Percentiles rank a stretch among this genome's conserved stretches.
phyloP scores from a whole-genome alignment of 2,113 vertebrate species.

The Trematomus loennbergii region DNA sequence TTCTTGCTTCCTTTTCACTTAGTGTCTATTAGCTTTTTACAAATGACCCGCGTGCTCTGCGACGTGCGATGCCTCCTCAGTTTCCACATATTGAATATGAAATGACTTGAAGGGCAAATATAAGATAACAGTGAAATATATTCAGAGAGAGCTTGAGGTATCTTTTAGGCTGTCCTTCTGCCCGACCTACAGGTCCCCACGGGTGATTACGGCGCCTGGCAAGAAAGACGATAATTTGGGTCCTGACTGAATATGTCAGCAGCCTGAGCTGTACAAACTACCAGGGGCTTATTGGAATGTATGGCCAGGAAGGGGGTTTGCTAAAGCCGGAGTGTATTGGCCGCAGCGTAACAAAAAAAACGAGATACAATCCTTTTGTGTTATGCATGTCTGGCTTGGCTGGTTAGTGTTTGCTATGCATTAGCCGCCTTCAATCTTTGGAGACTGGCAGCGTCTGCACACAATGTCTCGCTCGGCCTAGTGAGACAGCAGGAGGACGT shows the following conservation, averaged over 20 bases:
- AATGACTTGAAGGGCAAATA: conserved; percentile 70
- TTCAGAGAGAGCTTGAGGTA: conserved; percentile 24
- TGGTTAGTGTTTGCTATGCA: conserved; percentile 74
- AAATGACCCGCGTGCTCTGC: conserved; percentile 58
- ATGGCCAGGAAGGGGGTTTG: conserved; percentile 42
- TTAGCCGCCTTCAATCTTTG: conserved; percentile 68
- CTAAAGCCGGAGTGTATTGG: conserved; percentile 56
- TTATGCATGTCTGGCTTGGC: conserved; percentile 67
- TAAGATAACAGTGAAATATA: conserved; percentile 54
- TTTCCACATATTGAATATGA: conserved; percentile 66
- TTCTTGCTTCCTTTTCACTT: conserved; percentile 49
- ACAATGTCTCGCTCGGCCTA: conserved; percentile 73
- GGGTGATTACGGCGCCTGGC: conserved; percentile 64
- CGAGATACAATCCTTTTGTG: conserved; percentile 58
- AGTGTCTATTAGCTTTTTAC: conserved; percentile 54
- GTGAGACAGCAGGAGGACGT: conserved; percentile 64
- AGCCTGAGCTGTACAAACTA: conserved; percentile 69
- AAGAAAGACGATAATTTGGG: conserved; percentile 70
- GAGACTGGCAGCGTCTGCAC: conserved; percentile 72
- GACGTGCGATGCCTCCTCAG: conserved; percentile 48
- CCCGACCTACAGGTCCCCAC: conserved; percentile 55
- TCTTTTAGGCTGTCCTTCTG: conserved; percentile 56
- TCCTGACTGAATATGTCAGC: conserved; percentile 71
- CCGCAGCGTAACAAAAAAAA: conserved; percentile 20
- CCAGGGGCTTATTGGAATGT: conserved; percentile 67